These are phyloP conservation scores for Brachionus koreanus DNA, from an alignment of 1,140 invertebrate species.

Conservation along the genomic window DNA sequence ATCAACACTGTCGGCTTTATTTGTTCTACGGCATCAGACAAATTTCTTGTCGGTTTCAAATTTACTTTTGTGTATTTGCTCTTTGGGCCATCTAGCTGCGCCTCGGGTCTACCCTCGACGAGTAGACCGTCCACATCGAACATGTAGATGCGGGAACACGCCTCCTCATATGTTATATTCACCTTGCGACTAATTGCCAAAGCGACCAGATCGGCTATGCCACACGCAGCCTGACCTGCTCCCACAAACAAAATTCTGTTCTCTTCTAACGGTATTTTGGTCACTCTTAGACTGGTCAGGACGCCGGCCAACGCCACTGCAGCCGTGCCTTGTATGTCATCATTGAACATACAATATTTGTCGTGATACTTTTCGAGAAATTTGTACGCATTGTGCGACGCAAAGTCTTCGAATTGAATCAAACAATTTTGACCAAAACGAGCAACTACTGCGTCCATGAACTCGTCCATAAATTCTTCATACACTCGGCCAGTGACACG, in stretches of 20 bases:
- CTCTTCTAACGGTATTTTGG: conserved; percentile 51
- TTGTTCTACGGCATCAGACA: conserved; percentile 51
- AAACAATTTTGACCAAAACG: conserved; percentile 61
- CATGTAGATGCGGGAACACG: conserved; percentile 54
- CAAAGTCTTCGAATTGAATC: conserved; percentile 60
- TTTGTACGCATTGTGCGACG: conserved; percentile 57
- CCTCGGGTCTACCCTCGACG: conserved; percentile 54
- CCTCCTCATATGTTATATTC: conserved; percentile 51
- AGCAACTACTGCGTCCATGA: conserved; percentile 88
- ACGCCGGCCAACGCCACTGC: conserved; percentile 57
- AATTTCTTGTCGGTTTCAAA: conserved; percentile 48
- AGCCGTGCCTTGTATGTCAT: conserved; percentile 60
- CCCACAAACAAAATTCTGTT: conserved; percentile 57
- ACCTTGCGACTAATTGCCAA: conserved; percentile 52
- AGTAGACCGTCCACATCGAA: conserved; percentile 57
- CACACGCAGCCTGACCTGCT: conserved; percentile 59
- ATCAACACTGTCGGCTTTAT: conserved; percentile 56
- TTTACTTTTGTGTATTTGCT: conserved; percentile 51
- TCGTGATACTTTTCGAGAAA: conserved; percentile 57
- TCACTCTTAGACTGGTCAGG: conserved; percentile 52
- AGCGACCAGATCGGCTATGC: conserved; percentile 55
- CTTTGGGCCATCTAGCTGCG: conserved; percentile 54
- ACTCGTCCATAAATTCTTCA: conserved; percentile 93
- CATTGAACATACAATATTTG: conserved; percentile 58
- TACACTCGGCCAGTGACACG: conserved; percentile 80